A percentile compares a stretch with the other conserved stretches of the same genome.
phyloP scores from a whole-genome alignment of 2,113 vertebrate genomes.

The Phyllostomus hastatus region DNA sequence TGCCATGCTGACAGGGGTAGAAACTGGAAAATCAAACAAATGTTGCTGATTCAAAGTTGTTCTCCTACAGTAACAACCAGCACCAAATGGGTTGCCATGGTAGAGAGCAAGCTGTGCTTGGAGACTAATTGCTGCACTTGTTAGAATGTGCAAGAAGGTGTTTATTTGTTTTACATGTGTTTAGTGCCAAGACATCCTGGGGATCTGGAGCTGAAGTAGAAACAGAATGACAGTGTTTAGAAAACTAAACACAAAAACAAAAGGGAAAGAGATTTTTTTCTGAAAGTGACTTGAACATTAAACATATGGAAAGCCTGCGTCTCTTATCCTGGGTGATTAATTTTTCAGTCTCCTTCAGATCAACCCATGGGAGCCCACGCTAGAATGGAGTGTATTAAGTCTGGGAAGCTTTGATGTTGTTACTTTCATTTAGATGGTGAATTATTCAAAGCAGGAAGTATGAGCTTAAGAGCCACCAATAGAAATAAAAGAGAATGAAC shows the following conservation, averaged over 20 bases:
- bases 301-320: conserved; percentile 57
- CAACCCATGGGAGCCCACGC: conserved; percentile 12
- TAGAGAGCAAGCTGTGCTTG: conserved; percentile 70
- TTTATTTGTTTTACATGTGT: conserved; percentile 77
- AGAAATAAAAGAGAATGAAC: conserved; percentile 62
- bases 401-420: conserved; percentile 65
- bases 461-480: conserved; percentile 45
- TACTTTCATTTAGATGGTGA: conserved; percentile 69
- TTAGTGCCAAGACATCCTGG: conserved; percentile 71
- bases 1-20: background rate
- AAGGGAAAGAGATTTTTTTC: conserved; percentile 49
- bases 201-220: conserved; percentile 72
- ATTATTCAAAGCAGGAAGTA: conserved; percentile 68
- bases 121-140: conserved; percentile 77
- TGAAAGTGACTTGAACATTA: conserved; percentile 66
- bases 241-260: conserved; percentile 75
- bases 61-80: conserved; percentile 57
- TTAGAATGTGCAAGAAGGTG: conserved; percentile 75
- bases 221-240: conserved; percentile 78
- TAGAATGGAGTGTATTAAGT: conserved; percentile 58
- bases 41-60: conserved; percentile 61
- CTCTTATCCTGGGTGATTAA: conserved; percentile 69
- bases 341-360: conserved; percentile 63
- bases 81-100: conserved; percentile 59
- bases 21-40: conserved; percentile 63